Base-by-base conservation (phyloP, 2,113 vertebrate genomes). In the Prionailurus bengalensis region DNA sequence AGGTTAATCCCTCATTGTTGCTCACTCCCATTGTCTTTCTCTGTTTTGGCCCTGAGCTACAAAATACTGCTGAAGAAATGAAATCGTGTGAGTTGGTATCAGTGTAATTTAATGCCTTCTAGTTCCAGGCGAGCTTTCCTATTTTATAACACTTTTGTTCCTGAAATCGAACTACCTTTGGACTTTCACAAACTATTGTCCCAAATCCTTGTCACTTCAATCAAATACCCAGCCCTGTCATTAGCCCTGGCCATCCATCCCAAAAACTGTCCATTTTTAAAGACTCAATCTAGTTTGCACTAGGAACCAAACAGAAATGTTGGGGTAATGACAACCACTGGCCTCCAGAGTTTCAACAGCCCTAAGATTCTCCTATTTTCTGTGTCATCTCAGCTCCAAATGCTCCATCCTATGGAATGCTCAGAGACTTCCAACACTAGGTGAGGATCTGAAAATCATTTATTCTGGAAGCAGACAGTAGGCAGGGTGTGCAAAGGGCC, bases 231-330 rank as follows among this genome's bases (percentile, higher is more conserved):
- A 58, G 31, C 14, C 4, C 33, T 58, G 17, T 53, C 33, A 25
- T 11, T n/a, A 45, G 29, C 33, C 45, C 42, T 81, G 23, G 4
- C 0, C 1, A 1, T 17, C 0, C 1, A 1, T 17, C 53, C 55
- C 39, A 7, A 85, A 89, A 80, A 31, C 2, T 51, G 58, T 23
- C 1, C 63, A 74, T 86, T 96, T 73, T 12, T 7, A 58, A 96
- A 36, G 16, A 2, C 15, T 80, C 53, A 51, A 15, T 51, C 36
- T 16, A 21, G 5, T 92, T 89, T 95, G 17, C 65, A 65, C 55
- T 51, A 48, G 51, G 15, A 89, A 48, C 13, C 29, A 84, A 55
- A 51, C 2, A 58, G 39, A 95, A 86, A 83, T 81, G 7, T 42
- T 65, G 10, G 19, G 29, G 19, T 12, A 12, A 92, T 17, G 33